A percentile compares a stretch with the other conserved stretches of the same genome.
These are phyloP conservation scores for Halocaridina rubra DNA, from an alignment of 2,888 invertebrate species.

Conservation along the genomic window DNA sequence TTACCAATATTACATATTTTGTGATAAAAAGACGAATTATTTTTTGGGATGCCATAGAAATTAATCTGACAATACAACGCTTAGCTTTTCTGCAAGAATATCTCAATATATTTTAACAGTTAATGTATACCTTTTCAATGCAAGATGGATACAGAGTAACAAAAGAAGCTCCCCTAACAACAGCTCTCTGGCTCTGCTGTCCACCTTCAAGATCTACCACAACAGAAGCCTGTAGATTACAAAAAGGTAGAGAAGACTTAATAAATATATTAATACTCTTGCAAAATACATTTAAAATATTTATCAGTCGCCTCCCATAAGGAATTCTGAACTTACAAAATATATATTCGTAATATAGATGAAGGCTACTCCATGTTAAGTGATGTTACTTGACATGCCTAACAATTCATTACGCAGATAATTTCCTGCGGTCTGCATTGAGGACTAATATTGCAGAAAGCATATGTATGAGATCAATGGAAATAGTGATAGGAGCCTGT, in stretches of 20 bases:
- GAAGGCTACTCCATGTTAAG: too few relatives aligned
- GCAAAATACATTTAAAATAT: too few relatives aligned
- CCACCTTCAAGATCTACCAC: slow-evolving; percentile 17
- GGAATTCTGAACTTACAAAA: too few relatives aligned
- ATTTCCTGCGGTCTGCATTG: too few relatives aligned
- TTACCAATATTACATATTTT: neutral
- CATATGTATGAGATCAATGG: too few relatives aligned
- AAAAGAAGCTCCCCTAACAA: slow-evolving; percentile 4
- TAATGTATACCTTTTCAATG: slow-evolving; percentile 21
- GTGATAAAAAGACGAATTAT: neutral
- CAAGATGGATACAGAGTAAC: slow-evolving; percentile 39
- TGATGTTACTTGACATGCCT: too few relatives aligned
- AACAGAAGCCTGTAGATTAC: neutral
- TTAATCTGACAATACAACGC: neutral
- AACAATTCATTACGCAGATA: too few relatives aligned
- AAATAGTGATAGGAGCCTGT: too few relatives aligned
- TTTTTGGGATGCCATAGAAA: neutral
- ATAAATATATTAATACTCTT: too few relatives aligned
- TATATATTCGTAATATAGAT: too few relatives aligned
- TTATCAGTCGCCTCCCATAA: too few relatives aligned
- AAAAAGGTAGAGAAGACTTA: neutral
- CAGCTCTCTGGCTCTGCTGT: slow-evolving; percentile 16
- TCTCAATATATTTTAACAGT: neutral
- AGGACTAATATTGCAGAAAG: too few relatives aligned
- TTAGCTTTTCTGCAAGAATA: neutral